Evolutionary conservation across 2,113 vertebrate genomes (phyloP).

Genomic region (Austrofundulus limnaeus): DNA sequence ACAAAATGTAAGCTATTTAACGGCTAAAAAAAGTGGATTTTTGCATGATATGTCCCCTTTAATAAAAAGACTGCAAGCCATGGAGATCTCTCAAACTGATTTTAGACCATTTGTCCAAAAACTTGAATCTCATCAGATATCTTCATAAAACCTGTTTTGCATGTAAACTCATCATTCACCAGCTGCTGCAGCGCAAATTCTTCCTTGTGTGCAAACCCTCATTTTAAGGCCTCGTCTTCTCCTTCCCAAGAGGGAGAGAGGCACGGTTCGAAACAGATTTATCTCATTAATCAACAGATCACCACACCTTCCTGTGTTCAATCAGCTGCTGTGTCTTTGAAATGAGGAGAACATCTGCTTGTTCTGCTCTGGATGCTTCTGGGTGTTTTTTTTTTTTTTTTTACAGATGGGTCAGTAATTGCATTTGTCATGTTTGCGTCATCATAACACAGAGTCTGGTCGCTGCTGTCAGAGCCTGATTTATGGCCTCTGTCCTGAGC

Average conservation of each 20-base stretch:
- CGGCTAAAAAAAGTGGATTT: too few relatives aligned
- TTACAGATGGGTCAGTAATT: constrained; percentile 53
- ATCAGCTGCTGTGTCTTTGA: constrained; percentile 1
- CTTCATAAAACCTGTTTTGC: neutral
- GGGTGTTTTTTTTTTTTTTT: constrained; percentile 1
- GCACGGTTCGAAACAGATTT: constrained; percentile 29
- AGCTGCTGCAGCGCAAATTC: constrained; percentile 14
- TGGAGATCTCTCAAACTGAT: neutral
- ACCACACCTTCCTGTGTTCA: neutral
- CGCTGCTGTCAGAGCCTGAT: constrained; percentile 46
- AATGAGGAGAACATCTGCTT: constrained; percentile 31
- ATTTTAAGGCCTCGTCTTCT: constrained; percentile 26
- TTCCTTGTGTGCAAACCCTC: constrained; percentile 56
- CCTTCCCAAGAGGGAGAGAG: constrained; percentile 23
- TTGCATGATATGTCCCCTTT: neutral
- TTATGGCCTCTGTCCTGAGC: constrained; percentile 41
- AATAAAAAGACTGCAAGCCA: neutral
- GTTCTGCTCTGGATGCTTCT: constrained; percentile 11
- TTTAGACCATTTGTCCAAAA: neutral
- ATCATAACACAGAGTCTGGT: constrained; percentile 43
- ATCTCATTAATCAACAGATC: constrained; percentile 54
- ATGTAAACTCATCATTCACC: constrained; percentile 15
- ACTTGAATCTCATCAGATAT: too few relatives aligned
- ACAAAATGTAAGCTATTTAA: too few relatives aligned
- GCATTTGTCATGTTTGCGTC: constrained; percentile 49